These are phyloP conservation scores for Speoplatyrhinus poulsoni DNA, from an alignment of 2,113 vertebrate species.

Conservation along the genomic window DNA sequence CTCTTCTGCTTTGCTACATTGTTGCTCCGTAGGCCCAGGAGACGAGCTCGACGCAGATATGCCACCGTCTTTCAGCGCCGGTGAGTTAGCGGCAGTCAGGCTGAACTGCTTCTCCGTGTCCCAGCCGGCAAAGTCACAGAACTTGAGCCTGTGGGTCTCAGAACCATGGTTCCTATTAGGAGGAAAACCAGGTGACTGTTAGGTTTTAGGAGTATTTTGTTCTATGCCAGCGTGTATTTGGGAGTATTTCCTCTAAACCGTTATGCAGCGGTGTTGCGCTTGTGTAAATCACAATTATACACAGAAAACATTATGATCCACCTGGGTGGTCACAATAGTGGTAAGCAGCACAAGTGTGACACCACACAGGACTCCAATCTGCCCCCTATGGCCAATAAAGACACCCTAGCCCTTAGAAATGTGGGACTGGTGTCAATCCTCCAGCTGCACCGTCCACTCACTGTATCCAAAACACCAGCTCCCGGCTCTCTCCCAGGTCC, in stretches of 20 bases:
- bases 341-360: no score
- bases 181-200: background rate
- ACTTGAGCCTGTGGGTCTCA: slow-evolving; percentile 76
- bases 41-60: slow-evolving; percentile 1
- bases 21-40: slow-evolving; percentile 17
- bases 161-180: slow-evolving; percentile 84
- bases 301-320: no score
- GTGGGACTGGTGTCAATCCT: background rate
- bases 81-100: slow-evolving; percentile 17
- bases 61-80: slow-evolving; percentile 1
- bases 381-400: no score
- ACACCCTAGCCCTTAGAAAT: background rate
- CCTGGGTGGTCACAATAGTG: no score
- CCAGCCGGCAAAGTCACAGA: slow-evolving; percentile 88
- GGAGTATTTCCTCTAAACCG: no score
- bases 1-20: slow-evolving; percentile 5
- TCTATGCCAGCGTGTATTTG: no score
- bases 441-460: slow-evolving; percentile 68
- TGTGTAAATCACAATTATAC: no score
- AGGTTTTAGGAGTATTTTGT: background rate
- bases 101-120: slow-evolving; percentile 85
- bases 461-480: slow-evolving; percentile 85
- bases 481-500: slow-evolving; percentile 75
- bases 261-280: no score
- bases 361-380: no score